Percentiles rank a stretch among this genome's conserved stretches.
Evolutionary conservation across 2,113 vertebrate genomes (phyloP).

Genomic region (Oryctolagus cuniculus): mOryCun1.1 NC_091447.1:7774501-7775000

Average conservation of each 20-base stretch:
- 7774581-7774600: background rate
- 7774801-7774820: background rate
- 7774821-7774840: background rate
- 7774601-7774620: constrained; percentile 30
- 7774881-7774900: background rate
- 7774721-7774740: background rate
- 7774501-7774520: constrained; percentile 26
- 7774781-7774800: background rate
- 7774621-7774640: background rate
- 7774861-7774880: background rate
- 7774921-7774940: background rate
- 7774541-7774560: background rate
- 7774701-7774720: background rate
- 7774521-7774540: background rate
- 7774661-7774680: background rate
- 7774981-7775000: background rate
- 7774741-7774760: background rate
- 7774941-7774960: background rate
- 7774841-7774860: background rate
- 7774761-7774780: background rate
- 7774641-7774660: background rate
- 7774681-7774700: background rate
- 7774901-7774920: background rate
- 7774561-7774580: background rate
- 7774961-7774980: background rate